Evolutionary conservation across 37 sponge, comb jelly and placozoan genomes (phyloP).

Genomic region (Ephydatia muelleri): DNA sequence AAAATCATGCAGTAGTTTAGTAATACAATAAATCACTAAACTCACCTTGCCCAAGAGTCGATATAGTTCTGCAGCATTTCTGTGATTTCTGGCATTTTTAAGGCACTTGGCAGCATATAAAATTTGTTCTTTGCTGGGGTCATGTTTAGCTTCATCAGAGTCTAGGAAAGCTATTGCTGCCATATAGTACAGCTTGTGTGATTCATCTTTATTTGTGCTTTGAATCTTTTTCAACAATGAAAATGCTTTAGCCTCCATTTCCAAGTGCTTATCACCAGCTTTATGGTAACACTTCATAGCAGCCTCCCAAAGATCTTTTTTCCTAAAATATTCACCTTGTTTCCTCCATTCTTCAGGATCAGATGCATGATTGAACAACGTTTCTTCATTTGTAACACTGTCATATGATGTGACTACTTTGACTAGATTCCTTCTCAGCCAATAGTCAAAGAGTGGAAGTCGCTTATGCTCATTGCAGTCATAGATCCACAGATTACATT

Average conservation of each 20-base stretch:
- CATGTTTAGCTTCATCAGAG: constrained; percentile 31
- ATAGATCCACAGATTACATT: constrained; percentile 89
- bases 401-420: constrained; percentile 25
- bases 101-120: constrained; percentile 61
- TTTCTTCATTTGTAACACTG: background rate
- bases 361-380: constrained; percentile 48
- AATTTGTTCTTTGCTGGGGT: constrained; percentile 5
- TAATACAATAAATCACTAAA: background rate
- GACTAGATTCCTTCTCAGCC: constrained; percentile 53
- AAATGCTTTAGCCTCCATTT: constrained; percentile 46
- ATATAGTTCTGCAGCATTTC: constrained; percentile 34
- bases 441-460: constrained; percentile 70
- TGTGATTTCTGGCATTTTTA: constrained; percentile 32
- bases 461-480: constrained; percentile 47
- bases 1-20: background rate
- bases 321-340: constrained; percentile 73
- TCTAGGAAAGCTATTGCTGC: constrained; percentile 57
- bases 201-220: constrained; percentile 1
- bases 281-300: constrained; percentile 74
- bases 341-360: constrained; percentile 69
- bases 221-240: constrained; percentile 18
- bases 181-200: constrained; percentile 15
- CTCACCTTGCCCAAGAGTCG: constrained; percentile 13
- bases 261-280: constrained; percentile 17
- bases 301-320: constrained; percentile 55